phyloP scores from a whole-genome alignment of 2,888 invertebrate species.

The Coleophora flavipennella region DNA sequence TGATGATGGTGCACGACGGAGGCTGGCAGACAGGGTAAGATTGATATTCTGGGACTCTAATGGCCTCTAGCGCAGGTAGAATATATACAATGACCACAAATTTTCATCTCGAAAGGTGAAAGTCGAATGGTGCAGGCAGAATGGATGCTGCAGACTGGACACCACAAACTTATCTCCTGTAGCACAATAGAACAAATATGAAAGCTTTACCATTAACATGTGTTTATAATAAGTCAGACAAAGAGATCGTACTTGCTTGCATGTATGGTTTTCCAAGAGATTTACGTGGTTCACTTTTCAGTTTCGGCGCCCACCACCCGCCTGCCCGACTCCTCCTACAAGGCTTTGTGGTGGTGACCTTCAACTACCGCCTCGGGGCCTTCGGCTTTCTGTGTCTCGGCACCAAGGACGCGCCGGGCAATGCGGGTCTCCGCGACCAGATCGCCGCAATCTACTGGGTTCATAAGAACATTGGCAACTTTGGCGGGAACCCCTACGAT shows the following conservation, averaged over 20 bases:
- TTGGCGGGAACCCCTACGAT: slow-evolving; percentile 49
- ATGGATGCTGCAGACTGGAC: too few relatives aligned
- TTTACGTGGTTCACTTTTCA: slow-evolving; percentile 22
- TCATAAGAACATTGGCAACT: slow-evolving; percentile 45
- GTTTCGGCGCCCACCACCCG: slow-evolving; percentile 46
- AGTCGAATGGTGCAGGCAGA: too few relatives aligned
- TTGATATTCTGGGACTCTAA: too few relatives aligned
- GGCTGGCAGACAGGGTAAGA: slow-evolving; percentile 50
- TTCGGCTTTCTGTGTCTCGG: slow-evolving; percentile 58
- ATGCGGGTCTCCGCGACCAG: slow-evolving; percentile 59
- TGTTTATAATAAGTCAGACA: too few relatives aligned
- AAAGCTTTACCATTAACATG: too few relatives aligned
- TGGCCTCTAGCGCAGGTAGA: too few relatives aligned
- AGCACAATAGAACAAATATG: too few relatives aligned
- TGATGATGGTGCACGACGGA: slow-evolving; percentile 62
- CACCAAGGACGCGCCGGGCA: slow-evolving; percentile 41
- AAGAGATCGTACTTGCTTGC: too few relatives aligned
- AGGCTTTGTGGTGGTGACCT: slow-evolving; percentile 43
- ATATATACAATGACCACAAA: too few relatives aligned
- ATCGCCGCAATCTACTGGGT: slow-evolving; percentile 58
- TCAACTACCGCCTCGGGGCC: slow-evolving; percentile 54
- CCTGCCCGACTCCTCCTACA: slow-evolving; percentile 32
- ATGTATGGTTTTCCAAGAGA: too few relatives aligned
- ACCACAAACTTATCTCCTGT: too few relatives aligned
- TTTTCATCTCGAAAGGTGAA: too few relatives aligned